Base-by-base conservation (phyloP, 2,888 invertebrate genomes). In the Halocaridina rubra region DNA sequence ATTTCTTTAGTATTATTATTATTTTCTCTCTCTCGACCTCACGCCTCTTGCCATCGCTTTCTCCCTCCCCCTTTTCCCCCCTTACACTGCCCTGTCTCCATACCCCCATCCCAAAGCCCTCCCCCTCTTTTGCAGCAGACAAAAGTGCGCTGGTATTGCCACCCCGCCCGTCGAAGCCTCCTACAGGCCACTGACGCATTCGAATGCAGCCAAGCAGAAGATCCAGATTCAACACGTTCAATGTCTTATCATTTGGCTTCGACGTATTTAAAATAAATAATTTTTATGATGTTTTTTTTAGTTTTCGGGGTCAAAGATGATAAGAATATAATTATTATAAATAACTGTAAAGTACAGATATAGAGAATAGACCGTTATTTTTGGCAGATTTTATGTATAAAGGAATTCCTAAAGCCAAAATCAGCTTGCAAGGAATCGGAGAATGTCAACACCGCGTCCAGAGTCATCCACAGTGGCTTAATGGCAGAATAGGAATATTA, bases 401-500 rank as follows among this genome's bases (percentile, higher is more conserved):
- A n/a, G n/a, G n/a, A n/a, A n/a, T n/a, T n/a, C n/a, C n/a, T n/a
- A n/a, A n/a, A n/a, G n/a, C n/a, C n/a, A n/a, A n/a, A n/a, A n/a
- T n/a, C n/a, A n/a, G n/a, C n/a, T n/a, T n/a, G n/a, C 10, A 72
- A 19, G 74, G 64, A 74, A 16, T 27, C 80, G 64, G 32, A 74
- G 46, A 46, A 39, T 39, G 27, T 64, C 13, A 22, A 22, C 59
- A 33, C 59, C 72, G 22, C 67, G 69, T n/a, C n/a, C n/a, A 76
- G 75, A 77, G 77, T 77, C 77, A 77, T 69, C 76, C 71, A 76
- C 76, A 57, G 7, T 24, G 77, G 39, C 77, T 81, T 57, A 59
- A 82, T 76, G 46, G 29, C 71, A 82, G 82, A 82, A 82, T 71
- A 71, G 72, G 82, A 82, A 82, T 82, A 82, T 82, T 77, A 82